Percentiles rank a stretch among this genome's conserved stretches.
Evolutionary conservation across 53 echinoderm and acorn worm genomes (phyloP).

Genomic region (Patiria pectinifera): DNA sequence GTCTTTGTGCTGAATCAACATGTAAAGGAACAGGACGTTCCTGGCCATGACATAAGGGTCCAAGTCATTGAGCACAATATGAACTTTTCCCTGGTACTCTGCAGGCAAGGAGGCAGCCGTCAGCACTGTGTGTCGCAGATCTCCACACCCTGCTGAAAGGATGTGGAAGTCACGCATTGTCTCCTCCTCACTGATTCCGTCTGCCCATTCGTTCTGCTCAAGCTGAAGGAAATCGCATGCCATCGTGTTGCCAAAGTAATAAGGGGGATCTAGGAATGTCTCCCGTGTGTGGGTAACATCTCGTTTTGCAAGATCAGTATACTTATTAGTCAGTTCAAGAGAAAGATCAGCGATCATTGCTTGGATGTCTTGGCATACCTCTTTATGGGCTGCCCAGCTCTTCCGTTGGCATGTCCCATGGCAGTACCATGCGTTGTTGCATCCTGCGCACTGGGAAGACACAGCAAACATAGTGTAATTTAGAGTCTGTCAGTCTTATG

Average conservation of each 20-base stretch:
- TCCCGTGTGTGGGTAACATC: not conserved
- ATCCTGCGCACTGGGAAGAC: conserved; percentile 42
- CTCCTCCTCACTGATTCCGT: not conserved
- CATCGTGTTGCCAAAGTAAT: conserved; percentile 58
- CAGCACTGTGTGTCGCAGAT: conserved; percentile 44
- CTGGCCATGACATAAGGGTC: conserved; percentile 63
- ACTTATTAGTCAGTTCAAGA: not conserved
- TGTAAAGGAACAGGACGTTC: conserved; percentile 60
- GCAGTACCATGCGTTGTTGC: conserved; percentile 59
- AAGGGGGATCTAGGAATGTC: not conserved
- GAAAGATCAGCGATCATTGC: not conserved
- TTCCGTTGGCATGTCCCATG: conserved; percentile 34
- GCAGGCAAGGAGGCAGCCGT: conserved; percentile 58
- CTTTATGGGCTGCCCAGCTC: conserved; percentile 40
- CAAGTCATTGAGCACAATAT: conserved; percentile 49
- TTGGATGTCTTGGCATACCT: not conserved
- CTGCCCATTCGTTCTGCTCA: conserved; percentile 51
- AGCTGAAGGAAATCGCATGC: conserved; percentile 57
- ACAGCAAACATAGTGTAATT: not conserved
- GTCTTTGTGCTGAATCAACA: conserved; percentile 27
- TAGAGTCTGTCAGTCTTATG: not conserved
- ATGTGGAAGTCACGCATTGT: conserved; percentile 42
- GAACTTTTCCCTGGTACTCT: conserved; percentile 45
- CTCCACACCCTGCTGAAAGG: conserved; percentile 53
- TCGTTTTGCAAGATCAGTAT: not conserved